These are phyloP conservation scores for Drosophila lacertosa DNA, from an alignment of 1,140 invertebrate species.

Conservation along the genomic window DNA sequence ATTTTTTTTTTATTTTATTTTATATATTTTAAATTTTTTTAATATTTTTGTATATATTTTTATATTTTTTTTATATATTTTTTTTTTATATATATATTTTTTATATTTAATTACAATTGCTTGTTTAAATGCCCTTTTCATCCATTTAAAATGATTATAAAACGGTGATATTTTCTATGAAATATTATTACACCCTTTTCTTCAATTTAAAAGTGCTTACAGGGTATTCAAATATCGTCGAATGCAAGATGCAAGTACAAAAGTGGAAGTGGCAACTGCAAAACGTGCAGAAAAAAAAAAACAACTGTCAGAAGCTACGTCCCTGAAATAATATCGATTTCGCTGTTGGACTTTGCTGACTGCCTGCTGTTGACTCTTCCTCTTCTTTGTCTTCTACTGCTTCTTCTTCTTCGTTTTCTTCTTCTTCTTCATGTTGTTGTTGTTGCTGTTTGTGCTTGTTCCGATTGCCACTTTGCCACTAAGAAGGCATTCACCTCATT, in stretches of 20 bases:
- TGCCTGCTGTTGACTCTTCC: conserved; percentile 1
- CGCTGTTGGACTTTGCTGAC: conserved; percentile 48
- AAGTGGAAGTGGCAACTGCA: conserved; percentile 16
- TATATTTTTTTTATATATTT: no score
- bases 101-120: no score
- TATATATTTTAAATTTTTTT: no score
- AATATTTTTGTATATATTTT: no score
- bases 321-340: conserved; percentile 75
- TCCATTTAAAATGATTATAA: no score
- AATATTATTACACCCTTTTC: neutral
- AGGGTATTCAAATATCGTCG: neutral
- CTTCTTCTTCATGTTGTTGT: conserved; percentile 16
- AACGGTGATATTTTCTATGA: no score
- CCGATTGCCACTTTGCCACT: conserved; percentile 54
- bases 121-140: no score
- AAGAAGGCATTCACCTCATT: conserved; percentile 77
- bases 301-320: conserved; percentile 44
- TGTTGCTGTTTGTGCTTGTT: conserved; percentile 23
- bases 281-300: no score
- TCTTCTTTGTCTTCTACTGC: neutral
- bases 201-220: neutral
- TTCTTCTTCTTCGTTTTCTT: conserved; percentile 23
- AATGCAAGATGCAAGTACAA: conserved; percentile 3
- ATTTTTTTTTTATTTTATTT: no score
- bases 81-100: no score